Conservation (phyloP, 2,113 vertebrate species). For the Equus quagga region DNA sequence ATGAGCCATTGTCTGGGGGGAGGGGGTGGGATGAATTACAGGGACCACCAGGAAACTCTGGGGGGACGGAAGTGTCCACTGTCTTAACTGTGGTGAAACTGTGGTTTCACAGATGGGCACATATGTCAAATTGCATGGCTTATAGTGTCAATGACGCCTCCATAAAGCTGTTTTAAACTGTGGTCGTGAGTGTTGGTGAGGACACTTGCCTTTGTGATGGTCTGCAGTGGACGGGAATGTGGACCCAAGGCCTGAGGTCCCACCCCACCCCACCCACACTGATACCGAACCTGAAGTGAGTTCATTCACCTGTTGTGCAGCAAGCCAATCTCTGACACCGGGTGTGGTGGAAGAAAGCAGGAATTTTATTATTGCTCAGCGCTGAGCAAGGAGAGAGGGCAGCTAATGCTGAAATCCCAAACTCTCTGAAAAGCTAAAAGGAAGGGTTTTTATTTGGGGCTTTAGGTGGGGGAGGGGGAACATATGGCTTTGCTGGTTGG, state of each 20-base stretch:
- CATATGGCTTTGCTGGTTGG: too few relatives aligned
- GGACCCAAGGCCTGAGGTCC: not conserved
- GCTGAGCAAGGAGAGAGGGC: too few relatives aligned
- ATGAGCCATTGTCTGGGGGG: not conserved
- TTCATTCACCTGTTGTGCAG: too few relatives aligned
- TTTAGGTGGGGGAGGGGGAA: too few relatives aligned
- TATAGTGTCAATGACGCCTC: accelerated
- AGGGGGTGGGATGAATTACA: not conserved
- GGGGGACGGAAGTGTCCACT: accelerated
- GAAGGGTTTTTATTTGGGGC: too few relatives aligned
- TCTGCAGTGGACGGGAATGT: accelerated
- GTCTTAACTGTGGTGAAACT: not conserved
- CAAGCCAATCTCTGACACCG: too few relatives aligned
- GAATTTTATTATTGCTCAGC: too few relatives aligned
- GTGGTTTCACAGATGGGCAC: accelerated
- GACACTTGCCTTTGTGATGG: accelerated
- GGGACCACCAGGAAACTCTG: not conserved
- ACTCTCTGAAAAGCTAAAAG: too few relatives aligned
- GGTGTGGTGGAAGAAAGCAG: too few relatives aligned
- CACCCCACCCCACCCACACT: not conserved
- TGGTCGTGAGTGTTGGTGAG: not conserved
- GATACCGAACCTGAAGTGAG: too few relatives aligned
- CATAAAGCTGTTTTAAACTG: too few relatives aligned
- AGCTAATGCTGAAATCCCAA: too few relatives aligned
- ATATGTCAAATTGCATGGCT: accelerated